Evolutionary conservation across 2,113 vertebrate species (phyloP).

Genomic region (Strigops habroptila): DNA sequence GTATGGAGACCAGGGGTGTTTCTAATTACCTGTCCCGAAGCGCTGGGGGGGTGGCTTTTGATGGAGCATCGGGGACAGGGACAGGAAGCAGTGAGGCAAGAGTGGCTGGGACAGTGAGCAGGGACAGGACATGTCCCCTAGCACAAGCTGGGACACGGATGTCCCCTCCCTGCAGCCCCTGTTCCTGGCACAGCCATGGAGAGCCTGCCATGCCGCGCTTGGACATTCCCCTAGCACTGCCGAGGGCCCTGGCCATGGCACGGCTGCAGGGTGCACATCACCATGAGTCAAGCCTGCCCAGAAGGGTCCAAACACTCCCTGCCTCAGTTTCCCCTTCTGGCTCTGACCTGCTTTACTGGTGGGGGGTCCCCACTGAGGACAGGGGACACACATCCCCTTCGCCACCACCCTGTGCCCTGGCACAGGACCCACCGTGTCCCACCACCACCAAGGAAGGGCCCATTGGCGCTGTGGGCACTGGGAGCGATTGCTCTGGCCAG

Average conservation of each 20-base stretch:
- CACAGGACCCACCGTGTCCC: rapidly evolving
- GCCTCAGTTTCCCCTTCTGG: not conserved
- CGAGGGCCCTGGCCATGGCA: not conserved
- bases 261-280: not conserved
- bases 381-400: not conserved
- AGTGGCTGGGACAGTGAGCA: not conserved
- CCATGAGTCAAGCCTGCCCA: not conserved
- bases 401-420: rapidly evolving
- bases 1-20: not conserved
- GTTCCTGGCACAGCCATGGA: rapidly evolving
- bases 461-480: rapidly evolving
- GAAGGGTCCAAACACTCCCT: not conserved
- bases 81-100: not conserved
- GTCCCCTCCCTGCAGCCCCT: not conserved
- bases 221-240: not conserved
- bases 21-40: not conserved
- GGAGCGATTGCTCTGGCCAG: slow-evolving; percentile 22
- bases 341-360: not conserved
- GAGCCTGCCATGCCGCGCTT: rapidly evolving
- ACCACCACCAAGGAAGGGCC: not conserved
- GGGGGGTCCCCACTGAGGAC: not conserved
- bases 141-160: not conserved
- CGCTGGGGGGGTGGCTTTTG: not conserved
- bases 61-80: not conserved
- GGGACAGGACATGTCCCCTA: not conserved